phyloP scores from a whole-genome alignment of 2,888 invertebrate species.

The Opisthograptis luteolata region DNA sequence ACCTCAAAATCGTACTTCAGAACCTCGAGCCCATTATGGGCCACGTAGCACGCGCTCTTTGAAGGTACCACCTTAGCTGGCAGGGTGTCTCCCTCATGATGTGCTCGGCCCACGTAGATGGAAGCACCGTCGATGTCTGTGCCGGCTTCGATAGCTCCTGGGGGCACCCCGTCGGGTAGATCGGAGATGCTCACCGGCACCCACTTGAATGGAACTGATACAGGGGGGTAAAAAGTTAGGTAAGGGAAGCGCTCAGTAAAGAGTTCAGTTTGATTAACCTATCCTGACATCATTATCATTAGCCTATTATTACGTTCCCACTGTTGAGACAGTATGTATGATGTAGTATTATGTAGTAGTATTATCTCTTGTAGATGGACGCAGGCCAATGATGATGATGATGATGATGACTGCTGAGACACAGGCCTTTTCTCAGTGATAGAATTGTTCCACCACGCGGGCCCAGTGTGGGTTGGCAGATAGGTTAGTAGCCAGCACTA shows the following conservation, averaged over 20 bases:
- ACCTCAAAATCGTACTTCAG: constrained; percentile 86
- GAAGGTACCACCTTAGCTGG: constrained; percentile 88
- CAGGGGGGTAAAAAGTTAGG: constrained; percentile 4
- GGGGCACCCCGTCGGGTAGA: constrained; percentile 58
- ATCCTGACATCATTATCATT: no score
- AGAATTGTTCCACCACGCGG: no score
- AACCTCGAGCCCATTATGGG: constrained; percentile 86
- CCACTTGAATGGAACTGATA: constrained; percentile 76
- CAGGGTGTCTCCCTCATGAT: constrained; percentile 86
- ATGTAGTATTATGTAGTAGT: no score
- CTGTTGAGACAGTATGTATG: no score
- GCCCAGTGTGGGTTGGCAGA: no score
- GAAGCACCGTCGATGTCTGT: constrained; percentile 87
- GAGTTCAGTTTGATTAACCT: neutral
- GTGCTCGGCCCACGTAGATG: constrained; percentile 89
- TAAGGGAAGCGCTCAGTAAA: neutral
- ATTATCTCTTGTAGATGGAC: no score
- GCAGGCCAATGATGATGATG: no score
- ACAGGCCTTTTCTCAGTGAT: no score
- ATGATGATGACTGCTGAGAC: no score
- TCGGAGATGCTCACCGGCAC: constrained; percentile 70
- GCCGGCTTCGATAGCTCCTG: constrained; percentile 82
- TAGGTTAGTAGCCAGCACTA: no score
- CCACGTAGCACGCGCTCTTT: constrained; percentile 86
- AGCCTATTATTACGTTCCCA: no score